These are phyloP conservation scores for Sesamia inferens DNA, from an alignment of 2,888 invertebrate genomes.

Conservation along the genomic window DNA sequence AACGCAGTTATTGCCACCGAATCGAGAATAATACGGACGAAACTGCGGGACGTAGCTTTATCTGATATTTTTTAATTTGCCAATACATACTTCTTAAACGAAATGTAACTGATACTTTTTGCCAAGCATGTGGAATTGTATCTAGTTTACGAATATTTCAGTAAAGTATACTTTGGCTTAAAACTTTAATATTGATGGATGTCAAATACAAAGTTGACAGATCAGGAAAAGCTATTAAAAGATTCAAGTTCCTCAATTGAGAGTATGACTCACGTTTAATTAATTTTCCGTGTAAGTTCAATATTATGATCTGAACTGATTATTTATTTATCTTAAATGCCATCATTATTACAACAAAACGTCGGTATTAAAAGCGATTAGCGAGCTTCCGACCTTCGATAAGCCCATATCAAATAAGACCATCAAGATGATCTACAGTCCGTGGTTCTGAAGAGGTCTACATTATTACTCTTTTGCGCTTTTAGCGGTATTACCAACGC, in stretches of 20 bases:
- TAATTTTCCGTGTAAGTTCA: slow-evolving; percentile 21
- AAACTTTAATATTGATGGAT: background rate
- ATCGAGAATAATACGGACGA: background rate
- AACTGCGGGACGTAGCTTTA: background rate
- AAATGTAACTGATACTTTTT: background rate
- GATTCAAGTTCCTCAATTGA: slow-evolving; percentile 44
- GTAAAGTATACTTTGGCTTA: background rate
- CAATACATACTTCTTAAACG: background rate
- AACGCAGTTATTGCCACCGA: background rate
- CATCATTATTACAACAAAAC: background rate
- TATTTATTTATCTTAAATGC: slow-evolving; percentile 20
- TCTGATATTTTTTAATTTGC: background rate
- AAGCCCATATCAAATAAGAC: background rate
- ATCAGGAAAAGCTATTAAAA: slow-evolving; percentile 8
- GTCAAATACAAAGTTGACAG: background rate
- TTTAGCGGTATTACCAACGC: background rate
- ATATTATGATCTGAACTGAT: slow-evolving; percentile 44
- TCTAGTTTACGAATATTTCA: background rate
- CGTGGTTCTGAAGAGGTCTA: background rate
- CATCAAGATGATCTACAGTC: background rate
- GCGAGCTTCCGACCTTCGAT: background rate
- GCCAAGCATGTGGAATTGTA: background rate
- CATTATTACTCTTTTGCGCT: background rate
- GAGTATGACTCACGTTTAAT: slow-evolving; percentile 41
- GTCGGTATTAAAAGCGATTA: slow-evolving; percentile 1